phyloP scores from a whole-genome alignment of 2,797 vertebrate species.

The Cynopterus sphinx region DNA sequence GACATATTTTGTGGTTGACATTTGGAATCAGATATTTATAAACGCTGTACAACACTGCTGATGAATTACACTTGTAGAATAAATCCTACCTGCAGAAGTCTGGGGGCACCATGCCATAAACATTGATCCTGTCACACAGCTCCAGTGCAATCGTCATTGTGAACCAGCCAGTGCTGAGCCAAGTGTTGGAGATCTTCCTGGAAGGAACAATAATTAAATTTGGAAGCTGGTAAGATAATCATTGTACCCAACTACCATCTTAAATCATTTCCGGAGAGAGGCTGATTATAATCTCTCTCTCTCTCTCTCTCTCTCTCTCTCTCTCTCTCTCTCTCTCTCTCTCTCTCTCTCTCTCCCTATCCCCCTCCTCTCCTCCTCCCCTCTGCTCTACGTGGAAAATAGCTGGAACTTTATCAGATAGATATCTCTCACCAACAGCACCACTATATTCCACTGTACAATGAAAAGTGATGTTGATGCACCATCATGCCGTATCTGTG shows the following conservation, averaged over 20 bases:
- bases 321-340: no score
- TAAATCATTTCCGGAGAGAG: not conserved
- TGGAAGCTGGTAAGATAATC: constrained; percentile 72
- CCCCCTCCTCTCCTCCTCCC: no score
- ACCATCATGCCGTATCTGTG: not conserved
- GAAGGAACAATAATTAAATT: constrained; percentile 84
- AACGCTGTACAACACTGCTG: constrained; percentile 31
- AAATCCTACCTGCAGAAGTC: constrained; percentile 97
- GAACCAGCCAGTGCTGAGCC: constrained; percentile 99
- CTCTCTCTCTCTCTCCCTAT: no score
- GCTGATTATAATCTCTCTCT: not conserved
- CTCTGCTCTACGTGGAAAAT: not conserved
- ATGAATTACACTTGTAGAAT: constrained; percentile 67
- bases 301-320: no score
- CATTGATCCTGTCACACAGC: constrained; percentile 96
- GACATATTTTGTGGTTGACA: constrained; percentile 60
- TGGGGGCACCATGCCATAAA: constrained; percentile 98
- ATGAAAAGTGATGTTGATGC: not conserved
- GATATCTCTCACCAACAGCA: not conserved
- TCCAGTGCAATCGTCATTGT: constrained; percentile 98
- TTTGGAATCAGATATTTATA: constrained; percentile 75
- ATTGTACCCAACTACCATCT: not conserved
- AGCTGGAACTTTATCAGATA: not conserved
- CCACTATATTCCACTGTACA: not conserved
- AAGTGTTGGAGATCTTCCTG: constrained; percentile 98